Conservation (phyloP, 2,888 invertebrate genomes). For the Pterostichus madidus region DNA sequence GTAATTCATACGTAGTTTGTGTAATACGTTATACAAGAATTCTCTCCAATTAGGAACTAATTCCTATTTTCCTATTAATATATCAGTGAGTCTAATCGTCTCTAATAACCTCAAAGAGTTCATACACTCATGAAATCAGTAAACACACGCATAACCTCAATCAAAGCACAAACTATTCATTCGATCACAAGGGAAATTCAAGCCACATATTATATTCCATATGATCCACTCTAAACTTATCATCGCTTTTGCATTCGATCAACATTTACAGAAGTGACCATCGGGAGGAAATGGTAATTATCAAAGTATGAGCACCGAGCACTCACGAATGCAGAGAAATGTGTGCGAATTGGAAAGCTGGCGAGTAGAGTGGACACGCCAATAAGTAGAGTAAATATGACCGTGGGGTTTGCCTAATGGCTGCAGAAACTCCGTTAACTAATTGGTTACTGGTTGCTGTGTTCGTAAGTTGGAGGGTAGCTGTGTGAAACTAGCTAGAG, state of each 20-base stretch:
- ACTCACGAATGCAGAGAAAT: slow-evolving; percentile 5
- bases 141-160: slow-evolving; percentile 17
- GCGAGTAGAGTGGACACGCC: slow-evolving; percentile 4
- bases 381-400: slow-evolving; percentile 46
- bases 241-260: slow-evolving; percentile 31
- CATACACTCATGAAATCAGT: slow-evolving; percentile 14
- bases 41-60: slow-evolving; percentile 16
- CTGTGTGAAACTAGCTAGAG: neutral
- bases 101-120: slow-evolving; percentile 23
- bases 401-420: slow-evolving; percentile 27
- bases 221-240: neutral
- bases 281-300: slow-evolving; percentile 28
- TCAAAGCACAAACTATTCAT: neutral
- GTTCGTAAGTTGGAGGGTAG: neutral
- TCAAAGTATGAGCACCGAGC: slow-evolving; percentile 45
- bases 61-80: neutral
- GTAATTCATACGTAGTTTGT: no score
- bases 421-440: slow-evolving; percentile 24
- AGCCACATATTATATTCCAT: slow-evolving; percentile 10
- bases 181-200: slow-evolving; percentile 38
- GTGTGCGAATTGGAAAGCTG: neutral
- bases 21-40: neutral
- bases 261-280: slow-evolving; percentile 40
- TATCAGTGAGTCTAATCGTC: neutral
- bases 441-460: slow-evolving; percentile 17